Evolutionary conservation across 2,113 vertebrate genomes (phyloP).

Genomic region (Empidonax traillii): DNA sequence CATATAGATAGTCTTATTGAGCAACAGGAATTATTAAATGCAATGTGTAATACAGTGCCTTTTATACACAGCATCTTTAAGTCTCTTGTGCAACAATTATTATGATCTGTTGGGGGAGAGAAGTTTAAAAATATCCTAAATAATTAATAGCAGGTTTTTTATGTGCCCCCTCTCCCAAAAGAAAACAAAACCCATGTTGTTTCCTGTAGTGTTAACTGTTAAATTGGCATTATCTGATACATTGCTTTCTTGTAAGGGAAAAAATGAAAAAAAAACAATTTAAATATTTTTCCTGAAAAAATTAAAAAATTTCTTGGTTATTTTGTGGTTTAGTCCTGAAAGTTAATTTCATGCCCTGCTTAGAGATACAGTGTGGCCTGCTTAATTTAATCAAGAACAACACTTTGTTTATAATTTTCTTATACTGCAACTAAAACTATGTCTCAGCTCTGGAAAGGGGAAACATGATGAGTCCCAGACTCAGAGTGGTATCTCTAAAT

Average conservation of each 20-base stretch:
- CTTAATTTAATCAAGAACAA: constrained; percentile 18
- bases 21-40: neutral
- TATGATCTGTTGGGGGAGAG: neutral
- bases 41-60: neutral
- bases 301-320: neutral
- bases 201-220: neutral
- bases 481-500: neutral
- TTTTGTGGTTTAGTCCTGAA: neutral
- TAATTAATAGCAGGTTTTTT: neutral
- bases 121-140: neutral
- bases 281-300: neutral
- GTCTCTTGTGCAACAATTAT: neutral
- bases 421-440: constrained; percentile 42
- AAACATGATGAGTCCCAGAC: constrained; percentile 35
- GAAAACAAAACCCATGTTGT: neutral
- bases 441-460: neutral
- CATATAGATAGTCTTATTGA: neutral
- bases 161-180: neutral
- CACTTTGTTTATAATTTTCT: constrained; percentile 40
- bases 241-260: neutral
- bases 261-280: neutral
- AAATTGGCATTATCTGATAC: neutral
- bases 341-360: neutral
- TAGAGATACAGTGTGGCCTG: neutral
- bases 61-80: neutral